A percentile compares a stretch with the other conserved stretches of the same genome.
Conservation (phyloP, 2,797 vertebrate species). For the Cyclura pinguis region DNA sequence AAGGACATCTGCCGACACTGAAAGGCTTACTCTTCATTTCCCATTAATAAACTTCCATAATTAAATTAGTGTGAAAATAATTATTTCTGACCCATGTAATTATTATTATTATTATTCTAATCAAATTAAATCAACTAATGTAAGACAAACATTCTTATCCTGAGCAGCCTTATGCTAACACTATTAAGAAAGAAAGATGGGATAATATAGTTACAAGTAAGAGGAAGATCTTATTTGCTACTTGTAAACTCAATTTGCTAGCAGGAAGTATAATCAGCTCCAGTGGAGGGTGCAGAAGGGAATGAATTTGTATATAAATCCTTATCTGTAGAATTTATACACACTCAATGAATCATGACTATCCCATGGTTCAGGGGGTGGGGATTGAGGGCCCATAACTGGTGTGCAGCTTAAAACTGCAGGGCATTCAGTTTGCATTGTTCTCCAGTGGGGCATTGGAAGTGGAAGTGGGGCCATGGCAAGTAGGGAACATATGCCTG, state of each 20-base stretch:
- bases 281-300: not conserved
- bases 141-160: conserved; percentile 38
- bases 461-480: not conserved
- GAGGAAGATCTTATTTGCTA: conserved; percentile 36
- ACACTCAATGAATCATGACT: not conserved
- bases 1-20: conserved; percentile 43
- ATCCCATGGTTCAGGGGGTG: not conserved
- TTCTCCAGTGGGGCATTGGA: not conserved
- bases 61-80: conserved; percentile 62
- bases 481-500: not conserved
- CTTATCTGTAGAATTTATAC: not conserved
- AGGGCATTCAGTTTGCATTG: not conserved
- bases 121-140: conserved; percentile 52
- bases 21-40: conserved; percentile 59
- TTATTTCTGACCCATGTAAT: conserved; percentile 54
- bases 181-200: conserved; percentile 53
- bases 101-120: conserved; percentile 44
- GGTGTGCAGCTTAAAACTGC: not conserved
- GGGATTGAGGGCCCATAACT: not conserved
- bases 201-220: conserved; percentile 39
- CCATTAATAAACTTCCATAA: conserved; percentile 47
- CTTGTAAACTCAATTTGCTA: conserved; percentile 39
- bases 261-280: conserved; percentile 32
- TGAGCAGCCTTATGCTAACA: conserved; percentile 49
- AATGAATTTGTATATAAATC: not conserved